Evolutionary conservation across 2,888 invertebrate genomes (phyloP).

Genomic region (Schrankia costaestrigalis): DNA sequence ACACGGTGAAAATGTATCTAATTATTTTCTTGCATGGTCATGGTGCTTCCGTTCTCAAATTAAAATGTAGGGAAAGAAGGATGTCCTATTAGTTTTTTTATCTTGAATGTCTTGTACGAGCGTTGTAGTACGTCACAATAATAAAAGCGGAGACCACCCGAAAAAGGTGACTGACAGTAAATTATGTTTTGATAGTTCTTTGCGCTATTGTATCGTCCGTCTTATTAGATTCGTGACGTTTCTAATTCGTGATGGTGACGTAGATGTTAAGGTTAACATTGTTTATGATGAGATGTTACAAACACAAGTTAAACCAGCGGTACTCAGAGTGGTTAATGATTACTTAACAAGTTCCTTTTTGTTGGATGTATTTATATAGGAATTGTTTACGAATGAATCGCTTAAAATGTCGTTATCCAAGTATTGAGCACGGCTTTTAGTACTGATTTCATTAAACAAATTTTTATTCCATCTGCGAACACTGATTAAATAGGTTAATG

Average conservation of each 20-base stretch:
- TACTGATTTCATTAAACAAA: too few relatives aligned
- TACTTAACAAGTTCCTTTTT: too few relatives aligned
- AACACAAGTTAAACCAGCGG: slow-evolving; percentile 10
- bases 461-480: too few relatives aligned
- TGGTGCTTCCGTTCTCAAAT: slow-evolving; percentile 74
- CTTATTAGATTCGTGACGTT: slow-evolving; percentile 16
- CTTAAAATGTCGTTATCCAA: too few relatives aligned
- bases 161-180: slow-evolving; percentile 41
- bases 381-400: too few relatives aligned
- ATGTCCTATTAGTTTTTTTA: slow-evolving; percentile 58
- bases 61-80: slow-evolving; percentile 62
- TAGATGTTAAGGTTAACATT: slow-evolving; percentile 2
- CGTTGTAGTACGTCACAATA: slow-evolving; percentile 35
- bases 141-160: slow-evolving; percentile 50
- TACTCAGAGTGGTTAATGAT: slow-evolving; percentile 10
- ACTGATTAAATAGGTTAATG: too few relatives aligned
- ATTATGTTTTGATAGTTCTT: slow-evolving; percentile 39
- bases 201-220: slow-evolving; percentile 14
- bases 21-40: slow-evolving; percentile 70
- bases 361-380: too few relatives aligned
- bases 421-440: too few relatives aligned
- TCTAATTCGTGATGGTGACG: slow-evolving; percentile 13
- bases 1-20: slow-evolving; percentile 68
- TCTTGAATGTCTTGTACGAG: slow-evolving; percentile 40
- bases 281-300: slow-evolving; percentile 17